Evolutionary conservation across 2,113 vertebrate genomes (phyloP), one percentile per base, ranked within the genome.

Genomic region (Lepidiolamprologus cunningtoni): DNA sequence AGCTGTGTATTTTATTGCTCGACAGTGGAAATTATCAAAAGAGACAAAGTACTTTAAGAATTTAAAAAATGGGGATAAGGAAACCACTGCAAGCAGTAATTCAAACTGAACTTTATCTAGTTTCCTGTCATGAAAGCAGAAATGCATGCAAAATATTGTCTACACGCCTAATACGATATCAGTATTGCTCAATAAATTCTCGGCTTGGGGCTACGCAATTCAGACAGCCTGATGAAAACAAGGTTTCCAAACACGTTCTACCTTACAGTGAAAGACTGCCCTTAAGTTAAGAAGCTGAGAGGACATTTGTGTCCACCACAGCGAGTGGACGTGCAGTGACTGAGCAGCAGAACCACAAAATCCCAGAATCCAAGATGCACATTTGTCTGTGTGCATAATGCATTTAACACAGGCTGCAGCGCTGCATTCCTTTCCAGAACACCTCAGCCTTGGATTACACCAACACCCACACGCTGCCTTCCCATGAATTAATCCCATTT

Each of bases 381-480:
- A 68, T 84, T 86, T 84, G 87, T 66, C 53, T 12, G n/a, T 89
- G 91, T 81, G 57, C 55, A 61, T 23, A 61, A 58, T 71, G 83
- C 35, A 52, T 83, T 83, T 45, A 23, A 21, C 87, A 54, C 63
- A 47, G 26, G 21, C 79, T 37, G 89, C 81, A 50, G 63, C 45
- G 37, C 63, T 21, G 85, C 89, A 92, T 89, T 92, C 88, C 81
- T 88, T 79, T 89, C 26, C 78, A 82, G n/a, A 89, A 89, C 89
- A 91, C 89, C 86, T 91, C 87, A 83, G 87, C 83, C 80, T 91
- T 89, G 81, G 55, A 91, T 93, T 90, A 92, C 89, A 90, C 81
- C 42, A 71, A 80, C 68, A 16, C 88, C 82, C 87, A 91, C 85
- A 6, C 50, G 31, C n/a, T 40, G 68, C 45, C 61, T 52, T 88